A percentile compares a stretch with the other conserved stretches of the same genome.
These are phyloP conservation scores for Apus apus DNA, from an alignment of 2,113 vertebrate species.

Conservation along the genomic window DNA sequence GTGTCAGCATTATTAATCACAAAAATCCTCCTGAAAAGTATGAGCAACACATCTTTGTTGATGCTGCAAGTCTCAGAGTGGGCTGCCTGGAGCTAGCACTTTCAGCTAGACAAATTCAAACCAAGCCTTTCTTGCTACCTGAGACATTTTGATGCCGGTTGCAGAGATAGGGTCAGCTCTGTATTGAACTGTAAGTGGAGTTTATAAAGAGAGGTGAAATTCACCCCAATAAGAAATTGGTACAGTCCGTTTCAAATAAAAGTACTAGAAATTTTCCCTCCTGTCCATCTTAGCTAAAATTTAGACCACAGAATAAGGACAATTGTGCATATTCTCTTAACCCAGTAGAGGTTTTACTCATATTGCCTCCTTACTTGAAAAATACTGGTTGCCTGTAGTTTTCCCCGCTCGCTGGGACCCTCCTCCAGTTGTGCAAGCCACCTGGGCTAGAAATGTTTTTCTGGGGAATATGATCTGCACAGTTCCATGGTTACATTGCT, in stretches of 20 bases:
- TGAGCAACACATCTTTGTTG: background rate
- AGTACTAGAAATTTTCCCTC: background rate
- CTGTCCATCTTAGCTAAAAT: background rate
- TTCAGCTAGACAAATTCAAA: background rate
- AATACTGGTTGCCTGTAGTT: background rate
- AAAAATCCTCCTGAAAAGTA: background rate
- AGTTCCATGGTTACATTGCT: background rate
- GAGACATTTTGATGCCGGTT: background rate
- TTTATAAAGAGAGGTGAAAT: background rate
- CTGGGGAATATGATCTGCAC: background rate
- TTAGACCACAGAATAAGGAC: background rate
- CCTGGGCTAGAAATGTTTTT: background rate
- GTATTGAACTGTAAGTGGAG: background rate
- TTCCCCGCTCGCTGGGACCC: rapidly evolving
- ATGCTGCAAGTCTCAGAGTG: background rate
- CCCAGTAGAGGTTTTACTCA: background rate
- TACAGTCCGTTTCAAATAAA: background rate
- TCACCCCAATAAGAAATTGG: background rate
- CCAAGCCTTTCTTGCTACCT: background rate
- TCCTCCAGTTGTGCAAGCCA: background rate
- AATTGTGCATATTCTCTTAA: background rate
- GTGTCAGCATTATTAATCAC: background rate
- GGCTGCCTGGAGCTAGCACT: background rate
- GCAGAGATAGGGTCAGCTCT: background rate
- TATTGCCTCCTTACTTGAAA: background rate